Conservation (phyloP, 30 jellyfish, hydroid and myxozoan genomes). For the Aurelia aurita complex sp. Pacific region DNA sequence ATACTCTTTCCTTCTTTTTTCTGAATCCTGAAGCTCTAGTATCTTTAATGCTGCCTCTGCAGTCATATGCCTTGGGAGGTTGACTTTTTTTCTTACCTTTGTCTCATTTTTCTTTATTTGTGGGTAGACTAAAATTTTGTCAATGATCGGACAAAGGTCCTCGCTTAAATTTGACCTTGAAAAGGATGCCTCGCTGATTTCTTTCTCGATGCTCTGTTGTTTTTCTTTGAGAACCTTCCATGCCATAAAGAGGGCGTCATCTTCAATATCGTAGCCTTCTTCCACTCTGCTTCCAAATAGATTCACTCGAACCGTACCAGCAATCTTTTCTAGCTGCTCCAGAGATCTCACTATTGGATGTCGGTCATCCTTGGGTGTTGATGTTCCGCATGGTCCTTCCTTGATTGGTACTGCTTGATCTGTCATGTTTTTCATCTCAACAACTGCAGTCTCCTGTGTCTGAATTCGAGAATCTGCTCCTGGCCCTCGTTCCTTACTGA, state of each 20-base stretch:
- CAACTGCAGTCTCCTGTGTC: background rate
- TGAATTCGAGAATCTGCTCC: background rate
- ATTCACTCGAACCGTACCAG: background rate
- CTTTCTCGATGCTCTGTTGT: background rate
- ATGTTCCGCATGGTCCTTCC: conserved; percentile 9
- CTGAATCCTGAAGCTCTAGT: conserved; percentile 20
- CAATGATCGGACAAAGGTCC: conserved; percentile 22
- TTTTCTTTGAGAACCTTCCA: conserved; percentile 18
- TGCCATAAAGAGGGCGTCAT: conserved; percentile 42
- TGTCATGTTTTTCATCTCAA: background rate
- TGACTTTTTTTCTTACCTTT: background rate
- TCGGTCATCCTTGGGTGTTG: conserved; percentile 19
- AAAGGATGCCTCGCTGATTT: background rate
- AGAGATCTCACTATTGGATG: conserved; percentile 10
- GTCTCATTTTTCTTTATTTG: background rate
- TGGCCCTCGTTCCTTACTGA: background rate
- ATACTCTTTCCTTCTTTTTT: no score
- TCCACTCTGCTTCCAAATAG: conserved; percentile 20
- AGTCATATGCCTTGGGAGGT: conserved; percentile 8
- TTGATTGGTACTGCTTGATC: background rate
- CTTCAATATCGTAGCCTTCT: conserved; percentile 7
- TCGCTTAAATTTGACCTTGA: background rate
- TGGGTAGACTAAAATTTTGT: background rate
- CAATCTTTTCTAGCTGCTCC: conserved; percentile 4
- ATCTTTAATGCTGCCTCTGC: conserved; percentile 15